phyloP scores from a whole-genome alignment of 2,888 invertebrate genomes.

The Amblyjoppa fuscipennis region DNA sequence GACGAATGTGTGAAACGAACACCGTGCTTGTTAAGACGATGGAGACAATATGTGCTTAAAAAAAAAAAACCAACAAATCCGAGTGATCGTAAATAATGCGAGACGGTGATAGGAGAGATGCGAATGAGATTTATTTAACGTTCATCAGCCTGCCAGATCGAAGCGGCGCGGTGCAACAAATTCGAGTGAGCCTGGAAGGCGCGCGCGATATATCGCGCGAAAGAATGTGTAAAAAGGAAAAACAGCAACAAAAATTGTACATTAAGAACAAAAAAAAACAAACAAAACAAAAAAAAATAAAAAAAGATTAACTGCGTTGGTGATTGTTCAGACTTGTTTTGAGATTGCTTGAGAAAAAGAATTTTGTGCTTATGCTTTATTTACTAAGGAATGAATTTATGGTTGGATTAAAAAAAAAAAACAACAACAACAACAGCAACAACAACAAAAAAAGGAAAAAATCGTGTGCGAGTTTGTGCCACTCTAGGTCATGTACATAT shows the following conservation, averaged over 20 bases:
- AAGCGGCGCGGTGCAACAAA: slow-evolving; percentile 3
- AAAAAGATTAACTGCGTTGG: slow-evolving; percentile 36
- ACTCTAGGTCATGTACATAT: slow-evolving; percentile 81
- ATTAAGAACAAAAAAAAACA: slow-evolving; percentile 26
- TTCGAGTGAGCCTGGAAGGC: slow-evolving; percentile 34
- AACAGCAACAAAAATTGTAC: slow-evolving; percentile 46
- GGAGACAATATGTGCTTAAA: slow-evolving; percentile 66
- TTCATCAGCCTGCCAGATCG: slow-evolving; percentile 19
- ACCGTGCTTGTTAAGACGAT: slow-evolving; percentile 49
- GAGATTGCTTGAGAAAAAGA: slow-evolving; percentile 64
- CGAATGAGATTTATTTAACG: slow-evolving; percentile 56
- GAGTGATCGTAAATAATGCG: slow-evolving; percentile 45
- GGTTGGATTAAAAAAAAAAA: slow-evolving; percentile 60
- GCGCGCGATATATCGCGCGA: slow-evolving; percentile 3
- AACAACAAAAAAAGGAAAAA: slow-evolving; percentile 69
- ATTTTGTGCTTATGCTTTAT: slow-evolving; percentile 63
- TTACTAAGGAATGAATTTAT: slow-evolving; percentile 59
- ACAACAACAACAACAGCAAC: slow-evolving; percentile 55
- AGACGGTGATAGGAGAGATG: slow-evolving; percentile 48
- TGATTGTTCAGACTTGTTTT: slow-evolving; percentile 58
- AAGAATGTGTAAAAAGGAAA: slow-evolving; percentile 14
- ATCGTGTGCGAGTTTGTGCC: slow-evolving; percentile 78
- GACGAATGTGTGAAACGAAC: slow-evolving; percentile 35
- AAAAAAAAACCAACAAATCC: slow-evolving; percentile 8
- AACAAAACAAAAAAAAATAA: slow-evolving; percentile 19